Percentiles rank a stretch among this genome's conserved stretches.
phyloP scores from a whole-genome alignment of 2,797 vertebrate species.

The Florisuga fusca region DNA sequence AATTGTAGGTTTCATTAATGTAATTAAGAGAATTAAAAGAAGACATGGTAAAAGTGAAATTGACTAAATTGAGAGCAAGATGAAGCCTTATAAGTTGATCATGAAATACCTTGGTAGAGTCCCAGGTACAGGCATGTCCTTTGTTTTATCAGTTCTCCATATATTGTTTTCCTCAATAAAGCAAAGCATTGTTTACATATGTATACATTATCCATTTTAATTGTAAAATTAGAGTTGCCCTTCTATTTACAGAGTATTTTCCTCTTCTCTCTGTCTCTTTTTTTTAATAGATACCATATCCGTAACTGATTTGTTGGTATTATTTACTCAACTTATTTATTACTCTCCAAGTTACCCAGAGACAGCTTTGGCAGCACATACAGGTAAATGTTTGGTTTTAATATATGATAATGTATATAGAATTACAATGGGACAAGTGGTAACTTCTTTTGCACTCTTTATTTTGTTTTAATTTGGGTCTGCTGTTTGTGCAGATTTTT shows the following conservation, averaged over 20 bases:
- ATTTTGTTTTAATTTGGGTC: neutral
- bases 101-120: neutral
- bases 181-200: neutral
- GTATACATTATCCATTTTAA: neutral
- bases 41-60: neutral
- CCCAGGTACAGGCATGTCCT: neutral
- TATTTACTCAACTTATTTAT: conserved; percentile 88
- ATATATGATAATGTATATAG: neutral
- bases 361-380: conserved; percentile 50
- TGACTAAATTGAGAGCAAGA: neutral
- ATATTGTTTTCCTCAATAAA: neutral
- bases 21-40: neutral
- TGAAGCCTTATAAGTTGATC: neutral
- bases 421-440: neutral
- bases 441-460: neutral
- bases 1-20: neutral
- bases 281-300: conserved; percentile 80
- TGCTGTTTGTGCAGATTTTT: neutral
- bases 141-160: neutral
- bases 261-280: neutral
- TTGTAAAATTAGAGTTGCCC: neutral
- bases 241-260: neutral
- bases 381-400: conserved; percentile 81
- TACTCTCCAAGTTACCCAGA: conserved; percentile 82
- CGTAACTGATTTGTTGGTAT: conserved; percentile 86